Conservation (phyloP, 2,113 vertebrate species). For the Etia nguti region DNA sequence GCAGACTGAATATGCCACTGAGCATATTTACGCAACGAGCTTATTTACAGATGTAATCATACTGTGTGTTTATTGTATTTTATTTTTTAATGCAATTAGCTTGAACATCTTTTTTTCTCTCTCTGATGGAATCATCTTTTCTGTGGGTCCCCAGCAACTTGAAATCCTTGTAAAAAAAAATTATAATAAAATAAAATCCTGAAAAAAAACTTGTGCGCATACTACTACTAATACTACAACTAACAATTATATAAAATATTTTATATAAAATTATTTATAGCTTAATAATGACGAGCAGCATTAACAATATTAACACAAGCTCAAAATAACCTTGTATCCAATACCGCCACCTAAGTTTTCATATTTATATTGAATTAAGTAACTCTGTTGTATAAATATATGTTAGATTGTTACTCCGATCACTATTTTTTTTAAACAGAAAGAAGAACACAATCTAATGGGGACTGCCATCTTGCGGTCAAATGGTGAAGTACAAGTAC, state of each 20-base stretch:
- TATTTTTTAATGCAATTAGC: neutral
- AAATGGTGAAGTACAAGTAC: neutral
- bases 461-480: conserved; percentile 21
- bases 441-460: neutral
- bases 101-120: neutral
- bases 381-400: neutral
- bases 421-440: neutral
- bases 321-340: neutral
- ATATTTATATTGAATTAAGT: neutral
- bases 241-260: neutral
- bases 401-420: neutral
- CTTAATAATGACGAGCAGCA: neutral
- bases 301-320: neutral
- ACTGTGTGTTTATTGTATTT: neutral
- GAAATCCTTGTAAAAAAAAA: neutral
- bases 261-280: neutral
- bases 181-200: neutral
- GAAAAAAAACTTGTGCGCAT: neutral
- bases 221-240: neutral
- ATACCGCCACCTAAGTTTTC: neutral
- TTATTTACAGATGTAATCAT: neutral
- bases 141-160: neutral
- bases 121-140: neutral
- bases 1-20: neutral
- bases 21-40: neutral